A percentile compares a stretch with the other conserved stretches of the same genome.
Evolutionary conservation across 2,797 vertebrate genomes (phyloP).

Genomic region (Petrocephalus schoutedeni): DNA sequence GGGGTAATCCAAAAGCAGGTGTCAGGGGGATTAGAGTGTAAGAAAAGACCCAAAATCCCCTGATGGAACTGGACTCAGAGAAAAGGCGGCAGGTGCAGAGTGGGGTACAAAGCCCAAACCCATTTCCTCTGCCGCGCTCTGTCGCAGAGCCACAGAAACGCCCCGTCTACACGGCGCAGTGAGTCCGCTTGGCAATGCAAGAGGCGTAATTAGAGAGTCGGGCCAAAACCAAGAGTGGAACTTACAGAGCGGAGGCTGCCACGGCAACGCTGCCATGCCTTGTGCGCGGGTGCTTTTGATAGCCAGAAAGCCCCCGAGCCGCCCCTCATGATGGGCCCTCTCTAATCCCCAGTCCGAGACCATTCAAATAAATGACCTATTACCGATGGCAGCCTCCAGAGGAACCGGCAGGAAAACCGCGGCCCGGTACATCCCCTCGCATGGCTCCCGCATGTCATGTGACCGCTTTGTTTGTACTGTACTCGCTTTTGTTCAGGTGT

Average conservation of each 20-base stretch:
- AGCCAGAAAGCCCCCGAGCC: constrained; percentile 57
- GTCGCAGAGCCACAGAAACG: constrained; percentile 50
- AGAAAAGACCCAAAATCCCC: constrained; percentile 61
- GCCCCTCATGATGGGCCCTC: constrained; percentile 50
- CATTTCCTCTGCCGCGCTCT: constrained; percentile 10
- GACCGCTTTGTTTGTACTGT: neutral
- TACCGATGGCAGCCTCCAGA: constrained; percentile 39
- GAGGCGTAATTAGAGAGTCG: constrained; percentile 61
- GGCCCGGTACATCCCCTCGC: neutral
- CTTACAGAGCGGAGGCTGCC: constrained; percentile 43
- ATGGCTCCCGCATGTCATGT: neutral
- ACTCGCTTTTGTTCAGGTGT: neutral
- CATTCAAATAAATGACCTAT: constrained; percentile 64
- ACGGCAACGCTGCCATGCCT: constrained; percentile 53
- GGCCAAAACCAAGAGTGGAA: constrained; percentile 40
- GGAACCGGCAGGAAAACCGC: neutral
- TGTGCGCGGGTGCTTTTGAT: constrained; percentile 58
- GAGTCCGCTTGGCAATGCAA: constrained; percentile 47
- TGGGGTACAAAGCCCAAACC: constrained; percentile 16
- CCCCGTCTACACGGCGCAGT: constrained; percentile 48
- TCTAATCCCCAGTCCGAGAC: constrained; percentile 52
- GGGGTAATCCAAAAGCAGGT: constrained; percentile 51
- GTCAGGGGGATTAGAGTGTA: constrained; percentile 61
- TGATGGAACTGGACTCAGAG: constrained; percentile 61
- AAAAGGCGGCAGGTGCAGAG: constrained; percentile 61